Conservation (phyloP, 1,140 invertebrate species). For the Drosophila dunni region DNA sequence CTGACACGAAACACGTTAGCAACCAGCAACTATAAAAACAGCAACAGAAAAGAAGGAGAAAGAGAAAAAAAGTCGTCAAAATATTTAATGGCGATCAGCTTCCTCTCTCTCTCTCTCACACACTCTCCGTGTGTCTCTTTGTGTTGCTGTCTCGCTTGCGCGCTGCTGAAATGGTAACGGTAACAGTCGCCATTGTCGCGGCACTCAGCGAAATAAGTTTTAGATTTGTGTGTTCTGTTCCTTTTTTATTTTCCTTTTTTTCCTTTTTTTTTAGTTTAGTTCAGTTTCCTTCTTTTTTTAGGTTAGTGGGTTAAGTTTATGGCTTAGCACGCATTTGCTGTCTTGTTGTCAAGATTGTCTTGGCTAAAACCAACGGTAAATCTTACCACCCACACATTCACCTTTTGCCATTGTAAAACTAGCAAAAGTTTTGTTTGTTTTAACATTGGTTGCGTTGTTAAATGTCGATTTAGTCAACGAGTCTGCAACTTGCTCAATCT, state of each 20-base stretch:
- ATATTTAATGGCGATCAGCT: too few species aligned
- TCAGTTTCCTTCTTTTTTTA: conserved; percentile 31
- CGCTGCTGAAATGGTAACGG: conserved; percentile 3
- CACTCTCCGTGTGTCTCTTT: neutral
- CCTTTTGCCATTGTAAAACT: neutral
- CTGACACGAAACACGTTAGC: conserved; percentile 66
- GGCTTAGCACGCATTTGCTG: conserved; percentile 65
- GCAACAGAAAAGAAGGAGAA: conserved; percentile 2
- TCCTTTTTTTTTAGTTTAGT: conserved; percentile 13
- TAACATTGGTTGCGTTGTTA: neutral
- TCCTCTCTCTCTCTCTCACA: conserved; percentile 6
- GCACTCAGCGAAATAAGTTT: conserved; percentile 66
- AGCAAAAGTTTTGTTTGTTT: neutral
- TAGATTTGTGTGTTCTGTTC: conserved; percentile 19
- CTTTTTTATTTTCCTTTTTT: neutral
- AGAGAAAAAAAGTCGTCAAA: too few species aligned
- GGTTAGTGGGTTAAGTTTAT: conserved; percentile 79
- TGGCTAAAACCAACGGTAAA: conserved; percentile 43
- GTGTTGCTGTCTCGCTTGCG: neutral
- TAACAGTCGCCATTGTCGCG: conserved; percentile 44
- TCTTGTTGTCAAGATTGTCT: conserved; percentile 39
- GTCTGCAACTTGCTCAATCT: neutral
- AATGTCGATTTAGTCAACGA: neutral
- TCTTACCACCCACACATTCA: neutral
- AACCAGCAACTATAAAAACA: conserved; percentile 9